Conservation (phyloP, 2,888 invertebrate genomes). For the Drosophila quinaria region DNA sequence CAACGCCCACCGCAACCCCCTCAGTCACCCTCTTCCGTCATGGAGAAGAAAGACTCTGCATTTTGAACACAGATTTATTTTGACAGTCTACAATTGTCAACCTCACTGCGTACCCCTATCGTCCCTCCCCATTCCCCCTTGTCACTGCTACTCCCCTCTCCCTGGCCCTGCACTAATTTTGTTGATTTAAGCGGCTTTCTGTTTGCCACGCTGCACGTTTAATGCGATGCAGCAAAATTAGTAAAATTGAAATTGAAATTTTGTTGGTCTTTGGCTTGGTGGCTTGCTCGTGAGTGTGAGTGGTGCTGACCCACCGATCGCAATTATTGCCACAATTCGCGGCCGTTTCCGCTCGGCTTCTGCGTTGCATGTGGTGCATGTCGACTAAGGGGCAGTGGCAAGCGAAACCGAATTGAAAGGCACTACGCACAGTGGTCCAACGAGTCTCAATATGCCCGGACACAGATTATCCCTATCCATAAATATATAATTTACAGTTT, state of each 20-base stretch:
- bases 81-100: slow-evolving; percentile 63
- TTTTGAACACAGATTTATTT: slow-evolving; percentile 52
- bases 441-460: too few species aligned
- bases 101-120: neutral
- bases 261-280: slow-evolving; percentile 25
- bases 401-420: slow-evolving; percentile 27
- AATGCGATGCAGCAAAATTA: slow-evolving; percentile 45
- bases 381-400: neutral
- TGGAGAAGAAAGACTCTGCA: slow-evolving; percentile 17
- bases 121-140: neutral
- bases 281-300: slow-evolving; percentile 16
- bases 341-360: slow-evolving; percentile 67
- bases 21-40: neutral
- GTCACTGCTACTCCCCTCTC: neutral
- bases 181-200: slow-evolving; percentile 63
- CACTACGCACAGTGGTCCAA: slow-evolving; percentile 35
- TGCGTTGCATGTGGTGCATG: slow-evolving; percentile 39
- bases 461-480: too few species aligned
- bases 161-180: slow-evolving; percentile 40
- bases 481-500: too few species aligned
- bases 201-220: slow-evolving; percentile 41
- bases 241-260: slow-evolving; percentile 48
- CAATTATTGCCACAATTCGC: slow-evolving; percentile 69
- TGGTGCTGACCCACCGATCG: slow-evolving; percentile 41
- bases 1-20: slow-evolving; percentile 31